Evolutionary conservation across 2,888 invertebrate species (phyloP), one percentile per base, ranked within the genome.

Genomic region (Leptinotarsa haldemani): DNA sequence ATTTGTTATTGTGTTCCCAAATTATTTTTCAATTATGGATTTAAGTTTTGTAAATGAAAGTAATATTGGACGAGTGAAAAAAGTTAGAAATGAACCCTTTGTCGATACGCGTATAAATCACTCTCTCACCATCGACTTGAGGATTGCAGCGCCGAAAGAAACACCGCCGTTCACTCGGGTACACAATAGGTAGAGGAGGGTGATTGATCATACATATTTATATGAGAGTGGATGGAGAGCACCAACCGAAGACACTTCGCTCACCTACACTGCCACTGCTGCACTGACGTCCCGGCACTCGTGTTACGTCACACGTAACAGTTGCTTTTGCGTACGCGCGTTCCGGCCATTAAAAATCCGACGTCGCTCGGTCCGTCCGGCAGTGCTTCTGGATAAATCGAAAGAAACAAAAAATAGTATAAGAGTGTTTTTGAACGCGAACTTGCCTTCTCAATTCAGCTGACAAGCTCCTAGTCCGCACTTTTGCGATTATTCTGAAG

Each of bases 201-300:
- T 30, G 40, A 61, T 9, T 16, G 25, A 40, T 30, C 40, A n/a
- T 30, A 30, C 61, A 61, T 61, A 30, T 61, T 61, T n/a, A 16
- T 16, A n/a, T 61, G n/a, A 25, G 16, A 61, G 30, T 61, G 40
- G 61, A 25, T 61, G 16, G 30, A 2, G 12, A 40, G 40, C 61
- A 30, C 61, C 61, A 40, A 61, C 61, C 18, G 40, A 61, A 61
- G 61, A 61, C 71, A 70, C 76, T 69, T 70, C 77, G 73, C 73
- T 77, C 76, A 72, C 77, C 74, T 73, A 73, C 73, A 75, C 78
- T 77, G 74, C 71, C 76, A 78, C 79, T 82, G 81, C 80, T 82
- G 81, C 80, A 81, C 81, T 78, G 81, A 82, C 82, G 82, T 83
- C 83, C 84, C 83, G 82, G 83, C 79, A 81, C 82, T 81, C 80